phyloP scores from a whole-genome alignment of 2,113 vertebrate species.

The Chitala chitala region DNA sequence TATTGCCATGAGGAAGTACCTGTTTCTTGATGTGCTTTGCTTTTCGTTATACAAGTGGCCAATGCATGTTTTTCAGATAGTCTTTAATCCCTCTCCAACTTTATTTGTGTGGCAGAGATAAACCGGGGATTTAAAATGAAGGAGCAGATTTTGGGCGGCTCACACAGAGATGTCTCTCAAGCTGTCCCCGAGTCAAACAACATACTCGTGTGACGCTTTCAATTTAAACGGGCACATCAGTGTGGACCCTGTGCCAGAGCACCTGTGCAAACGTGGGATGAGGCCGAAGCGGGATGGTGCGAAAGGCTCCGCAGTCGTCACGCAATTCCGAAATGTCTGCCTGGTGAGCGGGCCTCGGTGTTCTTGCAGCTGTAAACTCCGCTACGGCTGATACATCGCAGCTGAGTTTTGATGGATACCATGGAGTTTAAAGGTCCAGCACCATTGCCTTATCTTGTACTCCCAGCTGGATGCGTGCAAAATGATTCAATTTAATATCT shows the following conservation, averaged over 20 bases:
- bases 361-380: conserved; percentile 16
- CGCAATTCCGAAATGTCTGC: not conserved
- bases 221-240: not conserved
- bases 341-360: not conserved
- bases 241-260: not conserved
- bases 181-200: too few species aligned
- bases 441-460: conserved; percentile 14
- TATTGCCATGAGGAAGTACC: not conserved
- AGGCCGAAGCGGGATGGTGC: not conserved
- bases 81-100: not conserved
- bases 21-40: too few species aligned
- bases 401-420: conserved; percentile 21
- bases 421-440: conserved; percentile 10
- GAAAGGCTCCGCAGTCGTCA: not conserved
- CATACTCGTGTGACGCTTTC: not conserved
- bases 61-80: not conserved
- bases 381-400: conserved; percentile 40
- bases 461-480: conserved; percentile 18
- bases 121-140: conserved; percentile 6
- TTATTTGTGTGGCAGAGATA: not conserved
- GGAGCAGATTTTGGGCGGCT: not conserved
- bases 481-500: conserved; percentile 34
- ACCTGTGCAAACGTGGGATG: not conserved
- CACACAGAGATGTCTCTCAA: not conserved
- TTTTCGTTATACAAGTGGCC: not conserved